A percentile compares a stretch with the other conserved stretches of the same genome.
Evolutionary conservation across 2,888 invertebrate genomes (phyloP).

Genomic region (Microctonus aethiopoides): DNA sequence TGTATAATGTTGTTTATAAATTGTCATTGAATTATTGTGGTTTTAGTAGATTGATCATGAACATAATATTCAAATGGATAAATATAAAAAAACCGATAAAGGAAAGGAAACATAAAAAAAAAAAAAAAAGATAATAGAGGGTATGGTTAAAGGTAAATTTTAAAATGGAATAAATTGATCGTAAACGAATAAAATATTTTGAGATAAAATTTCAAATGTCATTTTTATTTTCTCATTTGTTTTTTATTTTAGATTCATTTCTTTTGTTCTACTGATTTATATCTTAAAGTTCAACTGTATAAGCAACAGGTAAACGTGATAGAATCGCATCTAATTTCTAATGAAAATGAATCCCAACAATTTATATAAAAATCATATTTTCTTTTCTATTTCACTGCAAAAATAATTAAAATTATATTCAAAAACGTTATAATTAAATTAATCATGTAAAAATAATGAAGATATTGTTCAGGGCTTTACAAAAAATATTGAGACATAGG

Average conservation of each 20-base stretch:
- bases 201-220: neutral
- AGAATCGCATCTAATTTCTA: neutral
- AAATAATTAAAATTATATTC: too few relatives aligned
- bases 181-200: neutral
- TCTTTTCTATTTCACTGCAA: too few relatives aligned
- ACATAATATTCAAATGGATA: neutral
- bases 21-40: neutral
- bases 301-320: neutral
- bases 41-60: neutral
- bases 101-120: neutral
- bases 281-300: neutral
- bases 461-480: too few relatives aligned
- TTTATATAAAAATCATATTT: too few relatives aligned
- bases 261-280: neutral
- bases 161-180: neutral
- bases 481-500: too few relatives aligned
- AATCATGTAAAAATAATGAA: too few relatives aligned
- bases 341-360: too few relatives aligned
- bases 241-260: neutral
- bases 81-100: neutral
- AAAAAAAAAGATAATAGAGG: neutral
- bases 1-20: neutral
- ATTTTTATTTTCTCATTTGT: neutral
- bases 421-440: too few relatives aligned
- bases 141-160: neutral